phyloP scores from a whole-genome alignment of 1,140 invertebrate genomes.

The Dreissena rostriformis region DNA sequence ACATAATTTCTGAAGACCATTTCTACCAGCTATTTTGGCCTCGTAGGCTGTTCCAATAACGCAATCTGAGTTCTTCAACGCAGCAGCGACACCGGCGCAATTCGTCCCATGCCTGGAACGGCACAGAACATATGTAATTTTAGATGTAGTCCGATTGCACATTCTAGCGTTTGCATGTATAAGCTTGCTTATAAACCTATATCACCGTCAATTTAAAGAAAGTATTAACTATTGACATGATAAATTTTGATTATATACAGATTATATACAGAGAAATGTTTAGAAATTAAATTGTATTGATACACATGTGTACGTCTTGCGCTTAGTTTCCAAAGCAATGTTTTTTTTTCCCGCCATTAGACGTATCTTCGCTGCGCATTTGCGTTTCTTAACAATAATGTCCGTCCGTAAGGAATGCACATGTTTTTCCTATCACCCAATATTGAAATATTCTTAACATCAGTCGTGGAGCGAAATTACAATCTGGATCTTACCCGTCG shows the following conservation, averaged over 20 bases:
- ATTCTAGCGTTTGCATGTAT: no score
- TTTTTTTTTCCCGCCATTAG: background rate
- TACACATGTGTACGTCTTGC: background rate
- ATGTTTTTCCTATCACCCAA: background rate
- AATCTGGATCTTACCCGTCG: background rate
- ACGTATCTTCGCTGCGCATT: background rate
- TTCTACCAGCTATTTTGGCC: conserved; percentile 12
- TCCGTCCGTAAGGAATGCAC: no score
- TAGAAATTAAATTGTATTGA: background rate
- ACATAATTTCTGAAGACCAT: no score
- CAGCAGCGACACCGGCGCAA: conserved; percentile 26
- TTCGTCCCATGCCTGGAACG: conserved; percentile 35
- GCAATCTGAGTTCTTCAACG: conserved; percentile 12
- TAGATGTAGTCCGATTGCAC: no score
- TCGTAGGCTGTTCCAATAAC: conserved; percentile 34
- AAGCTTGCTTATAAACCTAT: no score
- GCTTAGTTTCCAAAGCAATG: background rate
- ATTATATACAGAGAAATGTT: no score
- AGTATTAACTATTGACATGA: background rate
- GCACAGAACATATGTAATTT: background rate
- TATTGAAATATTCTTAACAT: background rate
- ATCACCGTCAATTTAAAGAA: background rate
- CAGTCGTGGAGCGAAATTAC: background rate
- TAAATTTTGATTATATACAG: background rate
- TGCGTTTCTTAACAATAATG: background rate